These are phyloP conservation scores for Benitochromis conjunctus DNA, from an alignment of 2,113 vertebrate genomes.

Conservation along the genomic window DNA sequence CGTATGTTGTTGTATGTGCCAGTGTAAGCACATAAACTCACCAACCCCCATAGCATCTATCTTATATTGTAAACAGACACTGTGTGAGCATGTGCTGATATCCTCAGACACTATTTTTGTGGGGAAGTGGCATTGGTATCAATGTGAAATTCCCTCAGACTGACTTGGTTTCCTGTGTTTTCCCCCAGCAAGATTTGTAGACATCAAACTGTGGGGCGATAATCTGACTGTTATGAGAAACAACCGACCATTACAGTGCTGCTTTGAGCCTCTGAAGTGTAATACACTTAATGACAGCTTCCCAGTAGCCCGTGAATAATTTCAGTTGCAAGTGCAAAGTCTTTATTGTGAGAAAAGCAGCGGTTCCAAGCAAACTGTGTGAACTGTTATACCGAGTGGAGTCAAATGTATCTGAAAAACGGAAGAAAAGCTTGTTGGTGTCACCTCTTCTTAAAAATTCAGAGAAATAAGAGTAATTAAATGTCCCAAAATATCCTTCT, in stretches of 20 bases:
- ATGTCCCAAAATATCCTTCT: neutral
- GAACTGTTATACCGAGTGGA: neutral
- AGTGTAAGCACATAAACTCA: neutral
- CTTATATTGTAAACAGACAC: neutral
- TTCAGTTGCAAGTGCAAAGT: neutral
- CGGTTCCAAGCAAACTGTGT: neutral
- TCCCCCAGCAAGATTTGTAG: conserved; percentile 21
- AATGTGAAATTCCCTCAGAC: conserved; percentile 35
- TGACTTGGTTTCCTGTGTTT: conserved; percentile 56
- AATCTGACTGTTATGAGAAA: conserved; percentile 59
- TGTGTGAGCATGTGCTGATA: neutral
- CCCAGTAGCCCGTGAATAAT: conserved; percentile 26
- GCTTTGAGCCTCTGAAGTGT: conserved; percentile 21
- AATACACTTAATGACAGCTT: conserved; percentile 27
- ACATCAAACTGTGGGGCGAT: conserved; percentile 32
- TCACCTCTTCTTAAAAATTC: neutral
- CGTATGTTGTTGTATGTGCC: neutral
- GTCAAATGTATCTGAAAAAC: neutral
- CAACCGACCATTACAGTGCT: conserved; percentile 7
- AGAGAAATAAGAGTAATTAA: neutral
- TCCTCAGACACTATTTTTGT: neutral
- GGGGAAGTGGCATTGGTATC: conserved; percentile 37
- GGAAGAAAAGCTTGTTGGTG: neutral
- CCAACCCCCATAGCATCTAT: neutral
- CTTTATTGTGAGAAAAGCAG: neutral